Evolutionary conservation across 2,113 vertebrate genomes (phyloP), one percentile per base, ranked within the genome.

Genomic region (Oncorhynchus tshawytscha): DNA sequence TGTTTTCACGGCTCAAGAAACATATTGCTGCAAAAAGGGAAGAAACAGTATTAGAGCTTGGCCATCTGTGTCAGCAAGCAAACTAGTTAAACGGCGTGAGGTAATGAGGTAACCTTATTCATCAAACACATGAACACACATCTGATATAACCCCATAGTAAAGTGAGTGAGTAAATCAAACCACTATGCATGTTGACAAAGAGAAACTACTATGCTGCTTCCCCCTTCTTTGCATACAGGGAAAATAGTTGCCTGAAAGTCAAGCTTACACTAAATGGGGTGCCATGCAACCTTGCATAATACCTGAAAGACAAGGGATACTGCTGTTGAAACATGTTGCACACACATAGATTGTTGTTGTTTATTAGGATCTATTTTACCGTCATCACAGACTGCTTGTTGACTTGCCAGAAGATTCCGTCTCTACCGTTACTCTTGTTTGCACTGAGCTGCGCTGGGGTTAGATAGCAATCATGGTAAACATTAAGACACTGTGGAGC

Each of bases 81-180:
- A 16, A 31, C 12, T 15, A 5, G 29, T 31, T 18, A 34, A 25
- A 67, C 2, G 67, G 31, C 2, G 5, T 11, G 27, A 67, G 24
- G 12, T 11, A 25, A 39, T 7, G 29, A 45, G 24, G 3, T 48
- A 45, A 69, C 18, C 67, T 12, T 69, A 45, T 48, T 69, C 9
- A 48, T 69, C 34, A 69, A 45, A 69, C 5, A 48, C 7, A 69
- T 48, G 67, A 69, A 69, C 34, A 45, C 67, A 45, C 67, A 45
- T 69, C 67, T 69, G 7, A 45, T n/a, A 48, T 69, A 69, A 25
- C 67, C 39, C 34, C 34, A 45, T 48, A 48, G 20, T 69, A 31
- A n/a, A 69, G 31, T n/a, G 25, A 2, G 31, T 24, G 67, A 68
- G 31, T 68, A 45, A 16, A 69, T 69, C 31, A 69, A 69, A 20